Percentiles rank a stretch among this genome's conserved stretches.
Evolutionary conservation across 2,113 vertebrate species (phyloP).

Genomic region (Pristiophorus japonicus): DNA sequence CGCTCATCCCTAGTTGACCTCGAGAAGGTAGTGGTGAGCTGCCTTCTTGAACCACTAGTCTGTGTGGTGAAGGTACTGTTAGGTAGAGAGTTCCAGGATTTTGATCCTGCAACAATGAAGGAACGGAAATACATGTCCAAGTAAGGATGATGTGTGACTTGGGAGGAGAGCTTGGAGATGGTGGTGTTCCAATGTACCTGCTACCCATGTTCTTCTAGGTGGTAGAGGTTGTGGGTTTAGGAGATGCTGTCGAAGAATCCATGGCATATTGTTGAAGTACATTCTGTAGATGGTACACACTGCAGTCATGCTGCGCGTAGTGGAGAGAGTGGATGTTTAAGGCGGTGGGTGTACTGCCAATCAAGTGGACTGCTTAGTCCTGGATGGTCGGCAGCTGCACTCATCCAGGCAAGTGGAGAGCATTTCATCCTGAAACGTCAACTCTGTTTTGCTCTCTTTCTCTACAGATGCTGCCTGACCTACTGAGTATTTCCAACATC

Average conservation of each 20-base stretch:
- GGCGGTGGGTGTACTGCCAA: neutral
- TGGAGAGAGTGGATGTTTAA: neutral
- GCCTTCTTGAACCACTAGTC: too few relatives aligned
- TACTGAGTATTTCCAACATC: neutral
- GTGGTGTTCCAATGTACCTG: neutral
- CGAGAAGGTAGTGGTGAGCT: too few relatives aligned
- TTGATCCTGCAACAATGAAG: too few relatives aligned
- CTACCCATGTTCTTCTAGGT: neutral
- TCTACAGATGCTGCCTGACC: neutral
- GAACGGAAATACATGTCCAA: too few relatives aligned
- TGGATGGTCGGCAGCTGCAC: too few relatives aligned
- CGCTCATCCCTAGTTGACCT: too few relatives aligned
- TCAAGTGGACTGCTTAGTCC: neutral
- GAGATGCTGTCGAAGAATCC: neutral
- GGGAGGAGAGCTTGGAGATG: too few relatives aligned
- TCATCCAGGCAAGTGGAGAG: neutral
- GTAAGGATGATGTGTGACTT: too few relatives aligned
- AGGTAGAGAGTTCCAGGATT: too few relatives aligned
- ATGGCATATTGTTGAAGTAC: neutral
- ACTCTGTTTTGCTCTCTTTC: neutral
- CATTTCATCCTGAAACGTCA: neutral
- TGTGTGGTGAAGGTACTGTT: too few relatives aligned
- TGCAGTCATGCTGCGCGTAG: neutral
- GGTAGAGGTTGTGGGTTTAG: too few relatives aligned
- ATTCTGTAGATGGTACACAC: neutral